Evolutionary conservation across 2,888 invertebrate species (phyloP).

Genomic region (Drosophila rubida): DNA sequence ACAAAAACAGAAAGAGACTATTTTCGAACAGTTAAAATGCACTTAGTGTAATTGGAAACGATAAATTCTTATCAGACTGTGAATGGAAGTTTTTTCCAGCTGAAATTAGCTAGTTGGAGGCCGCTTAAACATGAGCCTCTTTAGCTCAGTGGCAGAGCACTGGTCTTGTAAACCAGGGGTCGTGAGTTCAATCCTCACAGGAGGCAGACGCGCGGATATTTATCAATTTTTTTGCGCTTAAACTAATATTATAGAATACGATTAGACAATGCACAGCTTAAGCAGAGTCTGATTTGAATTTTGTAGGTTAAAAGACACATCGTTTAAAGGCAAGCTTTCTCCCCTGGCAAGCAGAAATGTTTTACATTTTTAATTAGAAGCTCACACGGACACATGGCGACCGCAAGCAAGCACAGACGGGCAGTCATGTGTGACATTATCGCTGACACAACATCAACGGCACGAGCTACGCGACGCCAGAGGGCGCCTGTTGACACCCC

Average conservation of each 20-base stretch:
- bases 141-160: constrained; percentile 96
- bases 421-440: constrained; percentile 75
- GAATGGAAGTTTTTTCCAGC: not conserved
- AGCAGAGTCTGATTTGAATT: not conserved
- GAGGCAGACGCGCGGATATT: constrained; percentile 85
- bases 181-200: constrained; percentile 96
- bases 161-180: constrained; percentile 97
- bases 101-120: not conserved
- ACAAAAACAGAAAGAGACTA: not conserved
- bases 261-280: too few species aligned
- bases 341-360: constrained; percentile 57
- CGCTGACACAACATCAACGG: constrained; percentile 64
- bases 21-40: not conserved
- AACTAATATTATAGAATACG: too few species aligned
- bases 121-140: constrained; percentile 86
- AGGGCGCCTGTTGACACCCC: constrained; percentile 52
- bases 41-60: constrained; percentile 21
- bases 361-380: constrained; percentile 81
- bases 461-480: constrained; percentile 29
- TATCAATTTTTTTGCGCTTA: too few species aligned
- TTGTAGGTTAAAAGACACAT: constrained; percentile 13
- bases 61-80: constrained; percentile 3
- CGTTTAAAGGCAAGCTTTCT: constrained; percentile 19
- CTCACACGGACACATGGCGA: constrained; percentile 29
- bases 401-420: constrained; percentile 23